phyloP scores from a whole-genome alignment of 2,888 invertebrate genomes.

The Aromia moschata region DNA sequence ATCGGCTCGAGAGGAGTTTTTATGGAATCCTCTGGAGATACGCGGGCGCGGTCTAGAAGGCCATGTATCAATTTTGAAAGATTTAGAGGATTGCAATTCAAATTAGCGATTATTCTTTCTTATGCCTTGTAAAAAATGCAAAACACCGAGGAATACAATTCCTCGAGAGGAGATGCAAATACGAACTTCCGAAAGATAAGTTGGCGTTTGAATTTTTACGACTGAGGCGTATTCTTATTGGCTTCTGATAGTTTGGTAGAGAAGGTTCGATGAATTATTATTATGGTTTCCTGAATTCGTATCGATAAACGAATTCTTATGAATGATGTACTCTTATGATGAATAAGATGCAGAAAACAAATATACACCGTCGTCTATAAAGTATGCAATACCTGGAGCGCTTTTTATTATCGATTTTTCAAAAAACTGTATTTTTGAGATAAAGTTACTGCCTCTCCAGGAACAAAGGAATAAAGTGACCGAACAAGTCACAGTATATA shows the following conservation, averaged over 20 bases:
- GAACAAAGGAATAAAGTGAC: too few species aligned
- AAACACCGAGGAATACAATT: slow-evolving; percentile 50
- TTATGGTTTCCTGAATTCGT: slow-evolving; percentile 9
- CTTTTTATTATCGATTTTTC: too few species aligned
- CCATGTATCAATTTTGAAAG: slow-evolving; percentile 60
- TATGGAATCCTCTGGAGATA: background rate
- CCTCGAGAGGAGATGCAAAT: slow-evolving; percentile 48
- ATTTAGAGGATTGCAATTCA: slow-evolving; percentile 61
- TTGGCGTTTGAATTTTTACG: slow-evolving; percentile 29
- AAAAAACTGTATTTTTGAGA: too few species aligned
- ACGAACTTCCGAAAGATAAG: slow-evolving; percentile 37
- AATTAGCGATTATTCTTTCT: slow-evolving; percentile 58
- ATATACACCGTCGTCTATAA: too few species aligned
- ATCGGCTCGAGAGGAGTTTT: slow-evolving; percentile 29
- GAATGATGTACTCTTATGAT: too few species aligned
- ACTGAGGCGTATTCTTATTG: slow-evolving; percentile 12
- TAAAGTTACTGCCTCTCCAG: too few species aligned
- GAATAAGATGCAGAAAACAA: too few species aligned
- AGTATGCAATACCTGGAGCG: too few species aligned
- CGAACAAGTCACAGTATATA: too few species aligned
- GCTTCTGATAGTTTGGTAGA: slow-evolving; percentile 9
- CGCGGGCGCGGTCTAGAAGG: slow-evolving; percentile 26
- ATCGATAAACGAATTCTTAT: too few species aligned
- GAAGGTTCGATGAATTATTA: background rate
- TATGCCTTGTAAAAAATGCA: slow-evolving; percentile 49